A percentile compares a stretch with the other conserved stretches of the same genome.
Conservation (phyloP, 2,113 vertebrate species). For the Brachionichthys hirsutus region DNA sequence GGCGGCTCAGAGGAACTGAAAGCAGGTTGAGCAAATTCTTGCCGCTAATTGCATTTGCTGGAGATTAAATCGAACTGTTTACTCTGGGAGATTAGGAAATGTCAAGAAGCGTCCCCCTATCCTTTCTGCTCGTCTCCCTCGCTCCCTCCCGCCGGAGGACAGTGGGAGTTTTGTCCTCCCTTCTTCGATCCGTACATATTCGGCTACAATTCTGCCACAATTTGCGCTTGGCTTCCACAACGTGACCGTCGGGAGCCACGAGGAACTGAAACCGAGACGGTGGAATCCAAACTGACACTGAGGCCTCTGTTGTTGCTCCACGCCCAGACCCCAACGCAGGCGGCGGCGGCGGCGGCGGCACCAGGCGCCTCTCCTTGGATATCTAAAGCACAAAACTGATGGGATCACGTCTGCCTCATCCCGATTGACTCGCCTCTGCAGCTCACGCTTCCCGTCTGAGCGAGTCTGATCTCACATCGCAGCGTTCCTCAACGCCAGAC, state of each 20-base stretch:
- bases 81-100: slow-evolving; percentile 40
- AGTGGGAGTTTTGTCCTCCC: slow-evolving; percentile 50
- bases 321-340: slow-evolving; percentile 55
- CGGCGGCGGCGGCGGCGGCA: no score
- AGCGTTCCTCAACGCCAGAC: no score
- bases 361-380: no score
- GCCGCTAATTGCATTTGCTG: slow-evolving; percentile 70
- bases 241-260: slow-evolving; percentile 49
- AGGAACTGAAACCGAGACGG: slow-evolving; percentile 72
- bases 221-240: slow-evolving; percentile 56
- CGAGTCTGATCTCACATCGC: no score
- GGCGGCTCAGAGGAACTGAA: slow-evolving; percentile 11
- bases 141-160: slow-evolving; percentile 17
- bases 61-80: slow-evolving; percentile 69
- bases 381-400: no score
- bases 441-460: no score
- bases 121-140: slow-evolving; percentile 19
- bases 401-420: no score
- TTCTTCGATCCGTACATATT: slow-evolving; percentile 42
- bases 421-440: no score
- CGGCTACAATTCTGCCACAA: slow-evolving; percentile 58
- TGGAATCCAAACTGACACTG: slow-evolving; percentile 70
- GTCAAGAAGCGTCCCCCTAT: slow-evolving; percentile 40
- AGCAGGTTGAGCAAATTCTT: slow-evolving; percentile 63
- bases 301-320: slow-evolving; percentile 65